phyloP scores from a whole-genome alignment of 2,888 invertebrate species.

The Gymnoscelis rufifasciata region DNA sequence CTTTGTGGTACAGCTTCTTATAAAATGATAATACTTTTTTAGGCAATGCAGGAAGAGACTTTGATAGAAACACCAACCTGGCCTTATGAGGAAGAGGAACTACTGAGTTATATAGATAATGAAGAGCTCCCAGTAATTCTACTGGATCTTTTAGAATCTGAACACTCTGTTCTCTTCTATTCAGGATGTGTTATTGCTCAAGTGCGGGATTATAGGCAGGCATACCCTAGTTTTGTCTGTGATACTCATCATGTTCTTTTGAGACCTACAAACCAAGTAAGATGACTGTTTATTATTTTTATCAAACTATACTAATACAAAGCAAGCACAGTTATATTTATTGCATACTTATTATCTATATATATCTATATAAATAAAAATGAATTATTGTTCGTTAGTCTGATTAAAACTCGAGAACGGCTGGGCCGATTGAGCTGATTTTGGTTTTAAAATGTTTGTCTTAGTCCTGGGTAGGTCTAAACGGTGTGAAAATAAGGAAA shows the following conservation, averaged over 20 bases:
- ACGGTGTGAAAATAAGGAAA: too few relatives aligned
- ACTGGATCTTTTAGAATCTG: conserved; percentile 89
- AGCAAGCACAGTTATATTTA: too few relatives aligned
- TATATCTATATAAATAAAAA: too few relatives aligned
- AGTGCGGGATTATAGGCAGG: conserved; percentile 92
- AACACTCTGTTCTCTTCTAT: conserved; percentile 92
- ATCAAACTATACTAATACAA: too few relatives aligned
- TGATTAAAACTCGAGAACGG: too few relatives aligned
- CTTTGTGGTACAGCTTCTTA: too few relatives aligned
- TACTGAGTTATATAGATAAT: conserved; percentile 92
- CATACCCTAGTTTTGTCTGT: conserved; percentile 86
- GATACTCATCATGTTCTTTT: conserved; percentile 92
- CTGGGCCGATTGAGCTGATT: too few relatives aligned
- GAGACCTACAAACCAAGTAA: conserved; percentile 92
- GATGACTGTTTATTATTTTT: too few relatives aligned
- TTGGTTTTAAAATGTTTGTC: too few relatives aligned
- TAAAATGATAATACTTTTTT: background rate
- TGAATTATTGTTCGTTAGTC: too few relatives aligned
- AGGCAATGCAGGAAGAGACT: conserved; percentile 75
- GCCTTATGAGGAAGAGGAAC: conserved; percentile 94
- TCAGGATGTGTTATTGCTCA: conserved; percentile 95
- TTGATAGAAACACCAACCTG: conserved; percentile 87
- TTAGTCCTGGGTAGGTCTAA: too few relatives aligned
- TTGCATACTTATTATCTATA: too few relatives aligned
- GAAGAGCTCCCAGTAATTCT: conserved; percentile 94